Evolutionary conservation across 2,113 vertebrate species (phyloP), one percentile per base, ranked within the genome.

Genomic region (Oryzias melastigma): DNA sequence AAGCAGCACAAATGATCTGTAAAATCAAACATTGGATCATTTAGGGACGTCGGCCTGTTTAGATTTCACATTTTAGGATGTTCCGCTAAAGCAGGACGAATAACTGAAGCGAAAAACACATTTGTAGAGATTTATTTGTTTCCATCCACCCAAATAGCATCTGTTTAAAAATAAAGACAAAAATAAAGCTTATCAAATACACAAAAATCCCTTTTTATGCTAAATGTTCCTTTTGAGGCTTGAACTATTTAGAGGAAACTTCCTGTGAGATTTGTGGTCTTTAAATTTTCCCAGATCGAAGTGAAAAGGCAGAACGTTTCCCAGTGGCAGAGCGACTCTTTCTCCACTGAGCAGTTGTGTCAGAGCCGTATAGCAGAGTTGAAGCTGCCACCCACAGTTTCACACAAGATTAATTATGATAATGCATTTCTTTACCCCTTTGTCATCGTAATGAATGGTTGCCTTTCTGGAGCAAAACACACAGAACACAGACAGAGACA

Each of bases 331-430:
- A 42, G n/a, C 58, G 68, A 79, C 53, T 29, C 58, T 62, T 51
- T 71, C 19, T 56, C 65, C 71, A 67, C 44, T 59, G 75, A 83
- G 63, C 77, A 76, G 65, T 52, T 75, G 75, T 58, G 71, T 87
- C 83, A 81, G 81, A 84, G 84, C 73, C 71, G 68, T 75, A 27
- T 27, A 81, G 80, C 75, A 83, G 80, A 81, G 82, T 66, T 47
- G 65, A 71, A 87, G 88, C 86, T 90, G 91, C 94, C 95, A 96
- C 95, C 94, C 94, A 96, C 93, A 88, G 91, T 80, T 93, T 94
- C 90, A 91, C 93, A 94, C 93, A 92, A 91, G 90, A 91, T 93
- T 95, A 93, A 96, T 96, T 95, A 95, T 96, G 94, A 95, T 95
- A 95, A 95, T 95, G 92, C 93, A 93, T 95, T 95, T 94, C 93